Evolutionary conservation across 2,113 vertebrate species (phyloP).

Genomic region (Poeciliopsis turrubarensis): DNA sequence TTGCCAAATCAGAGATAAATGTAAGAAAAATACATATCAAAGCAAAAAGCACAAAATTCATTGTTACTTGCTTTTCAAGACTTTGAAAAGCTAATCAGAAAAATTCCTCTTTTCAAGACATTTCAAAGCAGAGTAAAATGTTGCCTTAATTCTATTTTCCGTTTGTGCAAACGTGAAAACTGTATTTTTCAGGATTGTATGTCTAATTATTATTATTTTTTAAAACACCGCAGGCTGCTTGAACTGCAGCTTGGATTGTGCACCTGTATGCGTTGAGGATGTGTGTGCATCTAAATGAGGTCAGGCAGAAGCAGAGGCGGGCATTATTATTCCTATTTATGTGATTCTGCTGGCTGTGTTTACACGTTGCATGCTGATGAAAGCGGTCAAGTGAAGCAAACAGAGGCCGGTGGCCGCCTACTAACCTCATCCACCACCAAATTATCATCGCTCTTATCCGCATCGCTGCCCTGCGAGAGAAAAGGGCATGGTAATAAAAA

Average conservation of each 20-base stretch:
- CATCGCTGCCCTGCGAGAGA: constrained; percentile 87
- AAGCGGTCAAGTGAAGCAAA: constrained; percentile 54
- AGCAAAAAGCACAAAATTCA: too few species aligned
- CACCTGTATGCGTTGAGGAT: constrained; percentile 1
- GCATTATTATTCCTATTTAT: constrained; percentile 46
- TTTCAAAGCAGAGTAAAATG: too few species aligned
- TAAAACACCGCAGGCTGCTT: background rate
- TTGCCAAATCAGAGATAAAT: too few species aligned
- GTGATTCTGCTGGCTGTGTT: constrained; percentile 61
- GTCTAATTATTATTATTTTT: background rate
- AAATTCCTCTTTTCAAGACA: too few species aligned
- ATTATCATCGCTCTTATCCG: constrained; percentile 93
- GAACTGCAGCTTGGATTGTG: background rate
- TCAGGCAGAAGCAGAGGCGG: constrained; percentile 29
- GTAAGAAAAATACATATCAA: too few species aligned
- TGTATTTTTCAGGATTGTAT: background rate
- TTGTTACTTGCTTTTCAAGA: too few species aligned
- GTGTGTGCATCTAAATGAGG: constrained; percentile 21
- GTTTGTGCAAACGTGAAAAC: background rate
- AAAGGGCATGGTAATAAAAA: constrained; percentile 15
- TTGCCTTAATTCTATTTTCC: too few species aligned
- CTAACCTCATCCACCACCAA: constrained; percentile 90
- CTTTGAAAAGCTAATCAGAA: too few species aligned
- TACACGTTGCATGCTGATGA: constrained; percentile 69
- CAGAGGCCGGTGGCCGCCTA: constrained; percentile 46